A percentile compares a stretch with the other conserved stretches of the same genome.
phyloP scores from a whole-genome alignment of 2,888 invertebrate genomes.

The Meiosimyza decipiens region DNA sequence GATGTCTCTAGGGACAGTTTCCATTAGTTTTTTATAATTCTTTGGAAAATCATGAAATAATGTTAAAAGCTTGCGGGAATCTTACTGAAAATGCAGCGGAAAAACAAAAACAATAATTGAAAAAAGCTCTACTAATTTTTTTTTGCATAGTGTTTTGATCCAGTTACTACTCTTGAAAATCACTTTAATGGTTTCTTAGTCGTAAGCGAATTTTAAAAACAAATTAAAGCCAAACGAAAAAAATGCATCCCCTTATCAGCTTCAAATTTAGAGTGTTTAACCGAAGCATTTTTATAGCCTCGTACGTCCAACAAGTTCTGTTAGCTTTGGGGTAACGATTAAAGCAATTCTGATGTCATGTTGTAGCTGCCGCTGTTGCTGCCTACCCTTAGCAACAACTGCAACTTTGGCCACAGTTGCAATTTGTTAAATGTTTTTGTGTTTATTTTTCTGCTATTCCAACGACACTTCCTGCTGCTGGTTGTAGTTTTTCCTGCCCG shows the following conservation, averaged over 20 bases:
- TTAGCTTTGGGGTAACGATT: not conserved
- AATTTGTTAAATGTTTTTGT: constrained; percentile 41
- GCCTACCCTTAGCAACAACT: not conserved
- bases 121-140: too few relatives aligned
- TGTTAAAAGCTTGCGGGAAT: too few relatives aligned
- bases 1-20: too few relatives aligned
- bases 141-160: too few relatives aligned
- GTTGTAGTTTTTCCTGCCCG: not conserved
- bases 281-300: constrained; percentile 1
- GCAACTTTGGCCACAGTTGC: constrained; percentile 35
- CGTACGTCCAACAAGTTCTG: constrained; percentile 22
- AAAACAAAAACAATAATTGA: too few relatives aligned
- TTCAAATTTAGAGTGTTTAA: constrained; percentile 6
- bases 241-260: not conserved
- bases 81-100: too few relatives aligned
- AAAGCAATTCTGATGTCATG: constrained; percentile 2
- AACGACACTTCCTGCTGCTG: constrained; percentile 6
- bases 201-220: not conserved
- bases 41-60: too few relatives aligned
- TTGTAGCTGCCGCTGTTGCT: constrained; percentile 7
- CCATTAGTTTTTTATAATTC: too few relatives aligned
- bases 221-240: not conserved
- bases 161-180: not conserved
- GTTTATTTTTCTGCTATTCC: constrained; percentile 21
- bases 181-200: constrained; percentile 9